These are phyloP conservation scores for Ips typographus DNA, from an alignment of 1,140 invertebrate genomes.

Conservation along the genomic window DNA sequence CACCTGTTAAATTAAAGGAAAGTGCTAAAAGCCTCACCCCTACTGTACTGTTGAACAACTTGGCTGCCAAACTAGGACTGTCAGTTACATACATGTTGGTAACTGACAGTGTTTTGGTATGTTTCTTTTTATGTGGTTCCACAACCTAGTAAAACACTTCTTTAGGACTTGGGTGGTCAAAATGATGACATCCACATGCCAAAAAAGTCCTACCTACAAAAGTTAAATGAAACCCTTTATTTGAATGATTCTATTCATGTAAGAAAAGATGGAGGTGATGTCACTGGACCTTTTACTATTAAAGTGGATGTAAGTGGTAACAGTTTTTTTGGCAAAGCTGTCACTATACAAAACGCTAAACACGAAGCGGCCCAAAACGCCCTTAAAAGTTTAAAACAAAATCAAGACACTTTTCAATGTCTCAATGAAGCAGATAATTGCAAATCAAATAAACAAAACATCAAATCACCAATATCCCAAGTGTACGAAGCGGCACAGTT, in stretches of 20 bases:
- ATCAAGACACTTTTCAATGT: constrained; percentile 32
- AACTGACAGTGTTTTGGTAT: constrained; percentile 27
- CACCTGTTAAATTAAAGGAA: constrained; percentile 37
- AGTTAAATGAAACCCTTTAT: constrained; percentile 39
- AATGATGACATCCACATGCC: neutral
- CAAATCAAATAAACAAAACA: constrained; percentile 32
- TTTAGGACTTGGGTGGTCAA: neutral
- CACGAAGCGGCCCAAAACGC: constrained; percentile 45
- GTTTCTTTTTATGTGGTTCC: neutral
- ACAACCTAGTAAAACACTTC: no score
- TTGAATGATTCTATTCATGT: constrained; percentile 31
- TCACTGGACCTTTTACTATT: constrained; percentile 43
- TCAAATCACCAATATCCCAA: constrained; percentile 44
- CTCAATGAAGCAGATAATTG: constrained; percentile 38
- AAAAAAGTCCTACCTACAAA: constrained; percentile 39
- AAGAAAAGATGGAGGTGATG: constrained; percentile 30
- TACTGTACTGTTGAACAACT: constrained; percentile 44
- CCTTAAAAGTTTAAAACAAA: constrained; percentile 34
- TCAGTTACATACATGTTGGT: constrained; percentile 35
- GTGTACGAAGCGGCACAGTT: constrained; percentile 43
- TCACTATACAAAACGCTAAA: constrained; percentile 42
- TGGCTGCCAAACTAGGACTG: constrained; percentile 43
- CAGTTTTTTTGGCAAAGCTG: constrained; percentile 40
- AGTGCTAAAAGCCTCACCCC: constrained; percentile 37
- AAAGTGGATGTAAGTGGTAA: constrained; percentile 38